Conservation (phyloP, 2,113 vertebrate genomes). For the Sardina pilchardus region DNA sequence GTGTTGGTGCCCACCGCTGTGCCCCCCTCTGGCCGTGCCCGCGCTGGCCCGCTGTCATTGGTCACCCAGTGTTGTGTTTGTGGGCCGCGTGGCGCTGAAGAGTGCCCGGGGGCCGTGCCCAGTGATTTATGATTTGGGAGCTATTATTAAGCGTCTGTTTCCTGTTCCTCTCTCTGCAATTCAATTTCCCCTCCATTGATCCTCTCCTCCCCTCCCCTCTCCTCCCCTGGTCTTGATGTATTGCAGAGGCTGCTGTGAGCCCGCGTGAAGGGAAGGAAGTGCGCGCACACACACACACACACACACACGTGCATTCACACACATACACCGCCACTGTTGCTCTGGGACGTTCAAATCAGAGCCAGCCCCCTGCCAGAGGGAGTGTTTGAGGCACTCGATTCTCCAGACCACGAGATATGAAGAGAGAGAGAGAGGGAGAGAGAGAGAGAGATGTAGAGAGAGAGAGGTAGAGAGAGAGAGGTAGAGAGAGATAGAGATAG, state of each 20-base stretch:
- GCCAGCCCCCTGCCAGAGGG: background rate
- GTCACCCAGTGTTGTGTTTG: conserved; percentile 41
- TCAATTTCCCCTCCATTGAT: conserved; percentile 67
- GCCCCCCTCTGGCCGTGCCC: too few relatives aligned
- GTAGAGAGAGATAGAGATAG: background rate
- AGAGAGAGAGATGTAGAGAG: background rate
- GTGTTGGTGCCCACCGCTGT: too few relatives aligned
- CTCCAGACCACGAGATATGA: background rate
- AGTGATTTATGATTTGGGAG: conserved; percentile 59
- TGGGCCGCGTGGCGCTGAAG: conserved; percentile 37
- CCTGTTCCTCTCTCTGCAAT: conserved; percentile 54
- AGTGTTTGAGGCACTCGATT: background rate
- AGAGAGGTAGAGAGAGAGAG: conserved; percentile 1
- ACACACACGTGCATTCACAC: background rate
- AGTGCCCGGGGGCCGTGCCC: conserved; percentile 47
- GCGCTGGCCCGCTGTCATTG: conserved; percentile 6
- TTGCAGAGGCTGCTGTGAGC: conserved; percentile 52
- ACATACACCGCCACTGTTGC: background rate
- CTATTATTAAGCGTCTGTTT: conserved; percentile 62
- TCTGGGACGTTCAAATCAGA: background rate
- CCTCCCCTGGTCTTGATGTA: conserved; percentile 50
- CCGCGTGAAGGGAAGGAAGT: background rate
- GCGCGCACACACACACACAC: background rate
- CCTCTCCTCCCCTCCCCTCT: background rate
- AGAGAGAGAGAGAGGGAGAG: background rate